phyloP scores from a whole-genome alignment of 92 coral and sea anemone species.

The Phenganax marumi region DNA sequence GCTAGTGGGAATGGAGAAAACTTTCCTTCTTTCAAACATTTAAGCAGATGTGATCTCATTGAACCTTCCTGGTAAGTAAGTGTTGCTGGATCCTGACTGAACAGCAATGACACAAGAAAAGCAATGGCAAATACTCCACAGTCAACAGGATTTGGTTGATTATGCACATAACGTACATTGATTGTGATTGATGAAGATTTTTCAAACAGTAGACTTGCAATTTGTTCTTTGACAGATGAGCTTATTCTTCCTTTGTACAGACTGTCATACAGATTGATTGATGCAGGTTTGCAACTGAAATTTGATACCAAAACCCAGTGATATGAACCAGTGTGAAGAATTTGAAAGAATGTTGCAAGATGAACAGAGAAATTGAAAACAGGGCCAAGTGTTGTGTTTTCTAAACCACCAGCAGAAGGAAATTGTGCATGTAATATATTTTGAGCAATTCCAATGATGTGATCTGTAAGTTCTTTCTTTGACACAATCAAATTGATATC shows the following conservation, averaged over 20 bases:
- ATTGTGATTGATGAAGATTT: not conserved
- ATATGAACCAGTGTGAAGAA: slow-evolving; percentile 52
- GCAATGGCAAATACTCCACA: slow-evolving; percentile 17
- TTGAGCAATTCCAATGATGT: slow-evolving; percentile 44
- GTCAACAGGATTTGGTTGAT: slow-evolving; percentile 6
- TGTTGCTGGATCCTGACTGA: slow-evolving; percentile 14
- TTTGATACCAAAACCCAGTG: slow-evolving; percentile 53
- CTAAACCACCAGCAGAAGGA: slow-evolving; percentile 28
- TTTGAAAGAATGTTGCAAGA: slow-evolving; percentile 44
- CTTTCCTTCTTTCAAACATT: not conserved
- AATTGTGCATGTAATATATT: slow-evolving; percentile 43
- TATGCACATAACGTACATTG: not conserved
- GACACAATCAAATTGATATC: slow-evolving; percentile 13
- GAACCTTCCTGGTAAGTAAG: not conserved
- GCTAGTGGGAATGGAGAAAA: not conserved
- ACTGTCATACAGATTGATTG: slow-evolving; percentile 48
- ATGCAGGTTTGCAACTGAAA: slow-evolving; percentile 33
- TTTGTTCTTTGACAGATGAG: too few relatives aligned
- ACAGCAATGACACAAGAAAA: slow-evolving; percentile 4
- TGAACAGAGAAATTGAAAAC: slow-evolving; percentile 31
- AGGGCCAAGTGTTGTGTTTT: slow-evolving; percentile 48
- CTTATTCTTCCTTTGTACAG: not conserved
- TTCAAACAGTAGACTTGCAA: not conserved
- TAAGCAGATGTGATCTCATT: not conserved
- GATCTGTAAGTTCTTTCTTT: slow-evolving; percentile 50